These are phyloP conservation scores for Lacanobia oleracea DNA, from an alignment of 2,888 invertebrate genomes.

Conservation along the genomic window DNA sequence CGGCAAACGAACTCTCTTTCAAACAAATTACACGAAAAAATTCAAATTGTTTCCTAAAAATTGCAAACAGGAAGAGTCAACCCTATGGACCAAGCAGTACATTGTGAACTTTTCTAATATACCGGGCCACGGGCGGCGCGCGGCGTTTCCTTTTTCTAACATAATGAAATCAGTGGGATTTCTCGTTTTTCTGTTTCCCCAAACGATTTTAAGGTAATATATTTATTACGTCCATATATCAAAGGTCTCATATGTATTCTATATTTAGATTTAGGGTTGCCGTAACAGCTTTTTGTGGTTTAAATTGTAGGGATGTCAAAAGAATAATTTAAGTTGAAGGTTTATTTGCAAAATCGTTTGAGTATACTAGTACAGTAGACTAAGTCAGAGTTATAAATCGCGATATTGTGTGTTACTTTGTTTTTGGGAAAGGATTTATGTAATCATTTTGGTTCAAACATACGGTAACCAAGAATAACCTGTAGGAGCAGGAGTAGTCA, in stretches of 20 bases:
- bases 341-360: slow-evolving; percentile 30
- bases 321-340: slow-evolving; percentile 39
- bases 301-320: slow-evolving; percentile 39
- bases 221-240: slow-evolving; percentile 65
- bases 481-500: too few relatives aligned
- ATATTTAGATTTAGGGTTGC: slow-evolving; percentile 50
- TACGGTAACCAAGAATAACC: neutral
- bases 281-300: slow-evolving; percentile 56
- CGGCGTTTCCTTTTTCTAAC: slow-evolving; percentile 50
- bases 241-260: slow-evolving; percentile 56
- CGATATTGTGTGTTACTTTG: slow-evolving; percentile 3
- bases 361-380: neutral
- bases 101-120: slow-evolving; percentile 67
- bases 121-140: slow-evolving; percentile 40
- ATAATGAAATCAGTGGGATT: slow-evolving; percentile 65
- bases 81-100: slow-evolving; percentile 52
- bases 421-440: neutral
- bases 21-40: slow-evolving; percentile 15
- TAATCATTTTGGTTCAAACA: neutral
- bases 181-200: slow-evolving; percentile 50
- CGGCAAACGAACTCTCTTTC: slow-evolving; percentile 13
- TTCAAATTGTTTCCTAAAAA: slow-evolving; percentile 16
- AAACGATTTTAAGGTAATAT: slow-evolving; percentile 60
- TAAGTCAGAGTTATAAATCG: slow-evolving; percentile 16
- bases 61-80: slow-evolving; percentile 37